Conservation (phyloP, 2,888 invertebrate species). For the Strigamia crassipes region DNA sequence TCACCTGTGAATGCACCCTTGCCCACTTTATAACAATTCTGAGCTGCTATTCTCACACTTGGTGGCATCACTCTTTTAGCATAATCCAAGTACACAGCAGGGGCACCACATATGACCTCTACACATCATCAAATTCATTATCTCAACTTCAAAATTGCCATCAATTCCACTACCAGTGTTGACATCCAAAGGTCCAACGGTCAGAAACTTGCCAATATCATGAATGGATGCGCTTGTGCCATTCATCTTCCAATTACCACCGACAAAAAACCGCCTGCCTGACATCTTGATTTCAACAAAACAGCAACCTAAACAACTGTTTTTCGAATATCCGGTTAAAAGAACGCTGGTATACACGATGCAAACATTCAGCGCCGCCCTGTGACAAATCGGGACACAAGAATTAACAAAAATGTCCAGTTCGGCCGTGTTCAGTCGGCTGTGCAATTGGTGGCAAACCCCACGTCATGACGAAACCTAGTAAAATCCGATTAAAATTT, state of each 20-base stretch:
- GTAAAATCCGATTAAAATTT: no score
- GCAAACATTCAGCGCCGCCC: no score
- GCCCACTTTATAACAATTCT: constrained; percentile 89
- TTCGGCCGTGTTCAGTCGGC: not conserved
- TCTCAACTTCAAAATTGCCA: not conserved
- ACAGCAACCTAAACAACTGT: not conserved
- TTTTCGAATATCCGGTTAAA: no score
- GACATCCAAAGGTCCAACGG: constrained; percentile 75
- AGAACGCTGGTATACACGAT: no score
- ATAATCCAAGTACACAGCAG: constrained; percentile 81
- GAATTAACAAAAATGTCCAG: not conserved
- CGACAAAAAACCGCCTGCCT: constrained; percentile 89
- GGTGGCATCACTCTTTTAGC: constrained; percentile 71
- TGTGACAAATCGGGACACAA: no score
- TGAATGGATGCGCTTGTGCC: constrained; percentile 82
- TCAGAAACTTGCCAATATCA: constrained; percentile 77
- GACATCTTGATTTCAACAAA: not conserved
- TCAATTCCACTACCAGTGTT: constrained; percentile 69
- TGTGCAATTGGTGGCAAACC: not conserved
- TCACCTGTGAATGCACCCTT: constrained; percentile 98
- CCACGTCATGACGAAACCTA: no score
- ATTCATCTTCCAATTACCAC: constrained; percentile 99
- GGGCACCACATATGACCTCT: constrained; percentile 89
- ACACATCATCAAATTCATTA: constrained; percentile 3
- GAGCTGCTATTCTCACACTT: constrained; percentile 79